Evolutionary conservation across 2,888 invertebrate species (phyloP).

Genomic region (Spisula solida): DNA sequence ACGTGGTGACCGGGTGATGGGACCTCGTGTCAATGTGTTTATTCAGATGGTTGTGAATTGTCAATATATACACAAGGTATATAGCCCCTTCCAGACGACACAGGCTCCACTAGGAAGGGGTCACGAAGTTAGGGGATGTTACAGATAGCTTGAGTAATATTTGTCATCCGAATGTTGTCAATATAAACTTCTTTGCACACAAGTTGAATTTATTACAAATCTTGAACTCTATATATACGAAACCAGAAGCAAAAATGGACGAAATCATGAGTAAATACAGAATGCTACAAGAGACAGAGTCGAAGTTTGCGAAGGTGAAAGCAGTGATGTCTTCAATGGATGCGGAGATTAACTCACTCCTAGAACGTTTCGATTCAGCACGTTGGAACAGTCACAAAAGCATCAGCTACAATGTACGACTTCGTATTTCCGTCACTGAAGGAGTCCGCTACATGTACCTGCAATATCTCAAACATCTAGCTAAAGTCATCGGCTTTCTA

Average conservation of each 20-base stretch:
- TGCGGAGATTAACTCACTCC: conserved; percentile 18
- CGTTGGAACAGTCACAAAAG: conserved; percentile 13
- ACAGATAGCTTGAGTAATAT: conserved; percentile 4
- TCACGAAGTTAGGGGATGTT: too few relatives aligned
- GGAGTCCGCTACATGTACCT: conserved; percentile 54
- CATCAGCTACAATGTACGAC: conserved; percentile 29
- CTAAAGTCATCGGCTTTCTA: conserved; percentile 24
- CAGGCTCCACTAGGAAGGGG: too few relatives aligned
- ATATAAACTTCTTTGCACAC: background rate
- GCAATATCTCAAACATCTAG: conserved; percentile 40
- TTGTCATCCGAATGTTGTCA: background rate
- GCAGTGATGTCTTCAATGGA: conserved; percentile 10
- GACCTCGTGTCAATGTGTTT: background rate
- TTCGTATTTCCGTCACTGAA: conserved; percentile 49
- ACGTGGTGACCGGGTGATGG: background rate
- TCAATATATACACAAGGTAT: background rate
- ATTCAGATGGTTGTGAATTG: background rate
- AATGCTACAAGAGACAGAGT: background rate
- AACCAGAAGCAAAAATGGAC: background rate
- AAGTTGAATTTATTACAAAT: background rate
- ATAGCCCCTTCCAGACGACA: too few relatives aligned
- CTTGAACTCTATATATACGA: background rate
- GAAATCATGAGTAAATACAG: background rate
- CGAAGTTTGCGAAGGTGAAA: background rate
- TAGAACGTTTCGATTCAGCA: conserved; percentile 38